phyloP scores from a whole-genome alignment of 2,113 vertebrate genomes.

The Tautogolabrus adspersus region DNA sequence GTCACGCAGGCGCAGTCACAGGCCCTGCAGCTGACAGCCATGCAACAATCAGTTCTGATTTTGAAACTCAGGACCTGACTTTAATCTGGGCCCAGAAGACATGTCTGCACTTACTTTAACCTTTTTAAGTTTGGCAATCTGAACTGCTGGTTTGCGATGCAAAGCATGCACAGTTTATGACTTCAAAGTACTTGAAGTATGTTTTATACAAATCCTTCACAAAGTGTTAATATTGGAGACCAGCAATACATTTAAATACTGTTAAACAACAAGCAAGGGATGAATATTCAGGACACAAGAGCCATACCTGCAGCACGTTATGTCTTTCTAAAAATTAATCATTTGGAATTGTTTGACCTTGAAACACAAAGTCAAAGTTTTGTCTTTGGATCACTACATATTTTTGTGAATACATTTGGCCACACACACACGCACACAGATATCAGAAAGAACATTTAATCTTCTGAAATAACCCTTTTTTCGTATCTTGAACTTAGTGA shows the following conservation, averaged over 20 bases:
- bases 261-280: background rate
- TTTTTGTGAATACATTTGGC: background rate
- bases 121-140: background rate
- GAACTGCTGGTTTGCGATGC: background rate
- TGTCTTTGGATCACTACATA: background rate
- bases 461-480: background rate
- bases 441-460: background rate
- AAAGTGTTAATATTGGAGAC: background rate
- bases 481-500: constrained; percentile 7
- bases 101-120: constrained; percentile 39
- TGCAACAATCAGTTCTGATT: constrained; percentile 15
- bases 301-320: background rate
- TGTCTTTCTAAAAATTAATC: background rate
- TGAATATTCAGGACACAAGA: background rate
- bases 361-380: background rate
- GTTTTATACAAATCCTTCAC: background rate
- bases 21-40: constrained; percentile 29
- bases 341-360: background rate
- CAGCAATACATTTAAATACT: background rate
- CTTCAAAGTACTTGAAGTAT: background rate
- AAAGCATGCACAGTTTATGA: background rate
- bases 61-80: constrained; percentile 7
- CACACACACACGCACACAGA: background rate
- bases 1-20: constrained; percentile 31
- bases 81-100: constrained; percentile 20